phyloP scores from a whole-genome alignment of 2,797 vertebrate species.

The Limosa lapponica region DNA sequence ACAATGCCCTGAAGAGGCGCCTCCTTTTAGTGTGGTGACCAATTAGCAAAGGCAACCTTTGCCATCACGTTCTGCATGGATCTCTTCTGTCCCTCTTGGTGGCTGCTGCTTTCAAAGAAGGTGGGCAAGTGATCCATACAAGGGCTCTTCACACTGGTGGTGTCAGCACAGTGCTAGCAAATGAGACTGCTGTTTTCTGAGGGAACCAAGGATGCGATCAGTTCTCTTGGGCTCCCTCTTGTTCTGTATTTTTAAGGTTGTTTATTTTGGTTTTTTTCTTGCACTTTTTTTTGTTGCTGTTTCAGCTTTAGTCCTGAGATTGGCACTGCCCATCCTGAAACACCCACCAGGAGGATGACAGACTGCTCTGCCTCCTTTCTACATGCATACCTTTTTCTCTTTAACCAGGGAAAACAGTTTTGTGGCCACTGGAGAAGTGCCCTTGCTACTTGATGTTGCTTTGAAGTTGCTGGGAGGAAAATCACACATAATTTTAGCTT shows the following conservation, averaged over 20 bases:
- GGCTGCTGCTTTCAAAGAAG: slow-evolving; percentile 29
- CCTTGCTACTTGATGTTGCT: slow-evolving; percentile 12
- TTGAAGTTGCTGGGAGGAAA: slow-evolving; percentile 39
- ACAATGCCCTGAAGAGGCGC: background rate
- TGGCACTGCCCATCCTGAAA: slow-evolving; percentile 10
- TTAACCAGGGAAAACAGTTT: slow-evolving; percentile 2
- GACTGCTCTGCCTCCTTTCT: slow-evolving; percentile 24
- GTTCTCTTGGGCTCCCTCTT: background rate
- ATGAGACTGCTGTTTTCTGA: slow-evolving; percentile 34
- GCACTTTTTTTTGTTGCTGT: slow-evolving; percentile 63
- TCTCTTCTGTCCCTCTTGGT: background rate
- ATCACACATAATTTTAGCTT: background rate
- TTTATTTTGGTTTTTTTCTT: background rate
- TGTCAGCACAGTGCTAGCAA: slow-evolving; percentile 4
- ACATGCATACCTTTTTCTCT: background rate
- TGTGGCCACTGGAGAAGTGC: slow-evolving; percentile 28
- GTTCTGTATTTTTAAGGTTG: slow-evolving; percentile 42
- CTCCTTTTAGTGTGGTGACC: background rate
- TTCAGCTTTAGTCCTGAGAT: slow-evolving; percentile 44
- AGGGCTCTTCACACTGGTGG: background rate
- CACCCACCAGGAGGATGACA: background rate
- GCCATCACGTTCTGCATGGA: background rate
- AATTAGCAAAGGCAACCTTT: background rate
- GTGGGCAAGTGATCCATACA: background rate
- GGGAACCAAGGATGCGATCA: background rate